Evolutionary conservation across 2,113 vertebrate species (phyloP), one percentile per base, ranked within the genome.

Genomic region (Dunckerocampus dactyliophorus): DNA sequence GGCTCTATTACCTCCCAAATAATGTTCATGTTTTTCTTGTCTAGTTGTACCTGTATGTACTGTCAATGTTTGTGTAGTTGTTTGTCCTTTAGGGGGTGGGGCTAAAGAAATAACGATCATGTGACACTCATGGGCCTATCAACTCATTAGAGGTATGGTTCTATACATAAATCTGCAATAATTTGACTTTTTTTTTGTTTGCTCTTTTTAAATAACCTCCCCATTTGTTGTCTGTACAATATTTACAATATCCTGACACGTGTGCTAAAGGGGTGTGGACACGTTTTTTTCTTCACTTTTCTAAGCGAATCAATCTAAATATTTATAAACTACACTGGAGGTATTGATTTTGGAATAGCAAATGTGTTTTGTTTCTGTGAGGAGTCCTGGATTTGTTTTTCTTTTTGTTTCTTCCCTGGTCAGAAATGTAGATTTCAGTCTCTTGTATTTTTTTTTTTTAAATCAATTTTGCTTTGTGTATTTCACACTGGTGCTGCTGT

Each of bases 191-290:
- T 80, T 82, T 19, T 19, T 54, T 37, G 17, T 17, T 53, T 34
- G n/a, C 21, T 51, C 22, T 55, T 55, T 55, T 56, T 42, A 15
- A 81, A 80, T 76, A 82, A 76, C 62, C 58, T 81, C 83, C 85
- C 75, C 79, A 71, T 82, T 73, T 17, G 45, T 85, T 78, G 66
- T 71, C 85, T 90, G 86, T 90, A 90, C 88, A 90, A 51, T 86
- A 89, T 91, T 84, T 89, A 91, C 86, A 91, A 59, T 45, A 72
- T 74, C 82, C 74, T 79, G 77, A 81, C 82, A 78, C 73, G 65
- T 87, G 76, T 84, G 79, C 80, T 83, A 75, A 86, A 74, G 69
- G 76, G 73, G 74, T 64, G 51, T 69, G 72, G 76, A 75, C 75
- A 69, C 55, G 74, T 14, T 71, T 56, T 69, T 45, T 47, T 39